Evolutionary conservation across 2,797 vertebrate genomes (phyloP).

Genomic region (Scolopax bukidnonensis): DNA sequence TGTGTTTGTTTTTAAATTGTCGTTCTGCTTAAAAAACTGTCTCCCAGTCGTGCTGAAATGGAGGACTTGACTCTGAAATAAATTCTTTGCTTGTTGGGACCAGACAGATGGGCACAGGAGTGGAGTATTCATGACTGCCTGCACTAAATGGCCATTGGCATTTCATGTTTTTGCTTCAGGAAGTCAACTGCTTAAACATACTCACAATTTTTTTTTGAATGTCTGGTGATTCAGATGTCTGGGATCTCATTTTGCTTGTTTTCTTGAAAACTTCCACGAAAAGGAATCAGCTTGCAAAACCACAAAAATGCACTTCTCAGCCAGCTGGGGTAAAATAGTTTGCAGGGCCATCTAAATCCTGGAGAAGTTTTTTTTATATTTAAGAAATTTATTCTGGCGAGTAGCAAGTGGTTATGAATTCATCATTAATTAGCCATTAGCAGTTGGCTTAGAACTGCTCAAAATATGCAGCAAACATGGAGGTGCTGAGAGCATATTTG

Average conservation of each 20-base stretch:
- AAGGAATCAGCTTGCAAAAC: slow-evolving; percentile 67
- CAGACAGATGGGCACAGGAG: neutral
- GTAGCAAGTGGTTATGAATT: neutral
- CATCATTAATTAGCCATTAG: neutral
- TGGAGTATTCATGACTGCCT: neutral
- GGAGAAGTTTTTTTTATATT: neutral
- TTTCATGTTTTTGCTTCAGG: slow-evolving; percentile 4
- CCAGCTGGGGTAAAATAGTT: slow-evolving; percentile 22
- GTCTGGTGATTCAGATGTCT: slow-evolving; percentile 71
- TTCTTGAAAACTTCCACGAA: slow-evolving; percentile 58
- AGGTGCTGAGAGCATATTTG: neutral
- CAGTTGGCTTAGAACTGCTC: neutral
- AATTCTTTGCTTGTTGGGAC: neutral
- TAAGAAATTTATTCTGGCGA: neutral
- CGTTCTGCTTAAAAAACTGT: neutral
- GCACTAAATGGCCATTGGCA: neutral
- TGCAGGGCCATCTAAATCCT: neutral
- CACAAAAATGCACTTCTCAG: slow-evolving; percentile 68
- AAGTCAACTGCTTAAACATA: slow-evolving; percentile 23
- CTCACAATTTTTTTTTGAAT: neutral
- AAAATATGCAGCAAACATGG: neutral
- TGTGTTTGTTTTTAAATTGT: neutral
- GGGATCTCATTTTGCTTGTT: slow-evolving; percentile 57
- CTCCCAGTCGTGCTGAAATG: neutral
- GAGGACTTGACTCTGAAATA: neutral